Base-by-base conservation (phyloP, 2,888 invertebrate genomes). In the Ditula angustiorana region DNA sequence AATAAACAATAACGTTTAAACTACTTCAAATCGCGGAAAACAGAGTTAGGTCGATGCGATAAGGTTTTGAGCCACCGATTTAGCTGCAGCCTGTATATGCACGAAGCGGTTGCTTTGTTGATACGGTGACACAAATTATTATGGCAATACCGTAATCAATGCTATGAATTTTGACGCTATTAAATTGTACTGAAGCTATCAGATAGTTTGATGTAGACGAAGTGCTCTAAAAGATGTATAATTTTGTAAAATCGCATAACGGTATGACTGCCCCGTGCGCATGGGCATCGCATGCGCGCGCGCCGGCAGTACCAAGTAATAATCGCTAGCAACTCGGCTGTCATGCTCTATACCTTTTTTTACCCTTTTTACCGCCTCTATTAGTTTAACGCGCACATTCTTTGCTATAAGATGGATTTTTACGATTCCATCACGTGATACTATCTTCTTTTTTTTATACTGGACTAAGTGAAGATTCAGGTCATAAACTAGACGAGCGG, bases 261-360 rank as follows among this genome's bases (percentile, higher is more conserved):
- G 23, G 53, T 53, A 35, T 13, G 23, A 57, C 44, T 8, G 57
- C 57, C 33, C 13, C 41, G 50, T 58, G 63, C 50, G 50, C 63
- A 16, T n/a, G 49, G 16, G 44, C 57, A 53, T 53, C 23, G 53
- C 53, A 35, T 76, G 75, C 74, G 69, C 68, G 58, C 46, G 57
- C 57, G 62, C 73, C 65, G 64, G 64, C 52, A 35, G 57, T 24
- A 52, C 57, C 63, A 57, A 50, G 63, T 63, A n/a, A 57, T 63
- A 50, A 63, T 63, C 50, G 63, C 63, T 21, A 11, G 35, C 30
- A 19, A 19, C 47, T 60, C n/a, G 21, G 11, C 19, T 46, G 21
- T 13, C 8, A 24, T n/a, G 33, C 41, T 57, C 50, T 62, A 57
- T 57, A 57, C 50, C 57, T 44, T 63, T 26, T 61, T 61, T 63